phyloP scores from a whole-genome alignment of 2,888 invertebrate genomes.

The Drosophila meridionalis region DNA sequence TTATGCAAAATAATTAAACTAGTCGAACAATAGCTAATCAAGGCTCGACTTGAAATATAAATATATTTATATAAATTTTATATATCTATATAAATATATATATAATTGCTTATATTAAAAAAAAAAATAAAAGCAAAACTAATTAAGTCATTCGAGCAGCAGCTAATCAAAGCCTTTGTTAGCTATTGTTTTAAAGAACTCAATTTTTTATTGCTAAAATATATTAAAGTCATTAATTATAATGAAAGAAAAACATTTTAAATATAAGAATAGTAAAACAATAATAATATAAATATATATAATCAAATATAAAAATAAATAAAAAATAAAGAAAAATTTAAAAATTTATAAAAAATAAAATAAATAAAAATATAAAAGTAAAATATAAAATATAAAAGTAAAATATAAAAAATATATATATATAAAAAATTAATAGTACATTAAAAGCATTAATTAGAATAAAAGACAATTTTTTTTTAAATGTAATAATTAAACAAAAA shows the following conservation, averaged over 20 bases:
- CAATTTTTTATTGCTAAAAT: not conserved
- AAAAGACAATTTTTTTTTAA: too few species aligned
- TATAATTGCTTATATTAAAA: not conserved
- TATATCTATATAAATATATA: not conserved
- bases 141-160: conserved; percentile 2
- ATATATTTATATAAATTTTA: not conserved
- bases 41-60: not conserved
- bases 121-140: not conserved
- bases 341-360: too few species aligned
- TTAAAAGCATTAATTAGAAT: too few species aligned
- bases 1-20: not conserved
- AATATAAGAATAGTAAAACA: too few species aligned
- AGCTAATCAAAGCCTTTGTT: not conserved
- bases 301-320: too few species aligned
- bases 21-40: conserved; percentile 5
- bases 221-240: not conserved
- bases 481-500: too few species aligned
- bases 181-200: not conserved
- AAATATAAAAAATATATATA: too few species aligned
- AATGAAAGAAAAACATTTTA: not conserved
- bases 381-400: too few species aligned
- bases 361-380: too few species aligned
- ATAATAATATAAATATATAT: too few species aligned
- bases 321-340: too few species aligned
- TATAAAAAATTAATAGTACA: too few species aligned